Percentiles rank a stretch among this genome's conserved stretches.
Evolutionary conservation across 2,113 vertebrate genomes (phyloP).

Genomic region (Oncorhynchus tshawytscha): DNA sequence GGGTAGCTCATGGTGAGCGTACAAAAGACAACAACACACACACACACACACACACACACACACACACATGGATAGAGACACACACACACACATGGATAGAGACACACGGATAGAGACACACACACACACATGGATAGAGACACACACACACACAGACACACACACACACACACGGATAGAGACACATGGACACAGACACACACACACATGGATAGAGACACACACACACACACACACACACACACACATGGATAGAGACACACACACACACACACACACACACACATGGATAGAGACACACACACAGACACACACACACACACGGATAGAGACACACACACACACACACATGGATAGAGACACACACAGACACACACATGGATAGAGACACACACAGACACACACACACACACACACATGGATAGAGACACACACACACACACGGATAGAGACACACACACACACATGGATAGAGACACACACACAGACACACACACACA

Average conservation of each 20-base stretch:
- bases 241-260: neutral
- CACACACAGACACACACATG: too few relatives aligned
- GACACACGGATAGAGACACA: neutral
- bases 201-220: neutral
- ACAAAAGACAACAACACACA: too few relatives aligned
- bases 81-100: neutral
- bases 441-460: too few relatives aligned
- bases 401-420: too few relatives aligned
- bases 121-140: neutral
- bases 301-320: neutral
- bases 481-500: too few relatives aligned
- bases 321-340: too few relatives aligned
- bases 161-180: neutral
- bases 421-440: too few relatives aligned
- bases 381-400: too few relatives aligned
- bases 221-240: neutral
- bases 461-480: too few relatives aligned
- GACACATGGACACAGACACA: neutral
- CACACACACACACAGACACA: neutral
- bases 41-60: neutral
- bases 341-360: too few relatives aligned
- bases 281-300: neutral
- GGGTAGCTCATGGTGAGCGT: slow-evolving; percentile 32
- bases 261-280: neutral
- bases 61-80: neutral